Percentiles rank a stretch among this genome's conserved stretches.
Evolutionary conservation across 2,797 vertebrate species (phyloP).

Genomic region (Takifugu rubripes): DNA sequence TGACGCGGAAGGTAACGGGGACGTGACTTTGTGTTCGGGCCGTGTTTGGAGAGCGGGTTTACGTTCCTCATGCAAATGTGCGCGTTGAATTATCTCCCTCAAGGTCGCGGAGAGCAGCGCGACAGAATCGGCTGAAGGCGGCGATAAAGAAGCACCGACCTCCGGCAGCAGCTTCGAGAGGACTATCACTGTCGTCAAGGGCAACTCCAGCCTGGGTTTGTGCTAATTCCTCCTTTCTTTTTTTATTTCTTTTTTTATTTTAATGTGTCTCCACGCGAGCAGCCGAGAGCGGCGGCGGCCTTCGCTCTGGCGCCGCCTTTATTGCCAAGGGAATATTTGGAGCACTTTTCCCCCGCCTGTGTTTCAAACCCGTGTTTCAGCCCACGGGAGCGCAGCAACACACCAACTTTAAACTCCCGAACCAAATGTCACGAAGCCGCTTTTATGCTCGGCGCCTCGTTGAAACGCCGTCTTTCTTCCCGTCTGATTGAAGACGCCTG

Average conservation of each 20-base stretch:
- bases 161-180: constrained; percentile 82
- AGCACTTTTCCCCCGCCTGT: constrained; percentile 43
- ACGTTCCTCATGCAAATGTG: constrained; percentile 36
- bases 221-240: constrained; percentile 43
- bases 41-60: constrained; percentile 18
- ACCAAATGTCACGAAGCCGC: constrained; percentile 36
- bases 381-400: constrained; percentile 29
- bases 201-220: constrained; percentile 94
- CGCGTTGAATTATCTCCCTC: constrained; percentile 44
- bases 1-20: constrained; percentile 52
- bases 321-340: constrained; percentile 38
- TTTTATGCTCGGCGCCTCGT: constrained; percentile 12
- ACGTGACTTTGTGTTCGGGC: too few relatives aligned
- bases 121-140: constrained; percentile 55
- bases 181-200: constrained; percentile 92
- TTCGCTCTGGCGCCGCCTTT: constrained; percentile 36
- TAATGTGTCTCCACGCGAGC: constrained; percentile 19
- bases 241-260: constrained; percentile 18
- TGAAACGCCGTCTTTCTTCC: constrained; percentile 17
- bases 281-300: constrained; percentile 38
- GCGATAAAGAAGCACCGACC: constrained; percentile 53
- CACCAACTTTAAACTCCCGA: constrained; percentile 37
- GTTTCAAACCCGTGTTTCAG: constrained; percentile 47
- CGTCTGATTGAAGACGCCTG: background rate
- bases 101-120: constrained; percentile 69